Evolutionary conservation across 1,140 invertebrate genomes (phyloP).

Genomic region (Euura saliciscinereae): DNA sequence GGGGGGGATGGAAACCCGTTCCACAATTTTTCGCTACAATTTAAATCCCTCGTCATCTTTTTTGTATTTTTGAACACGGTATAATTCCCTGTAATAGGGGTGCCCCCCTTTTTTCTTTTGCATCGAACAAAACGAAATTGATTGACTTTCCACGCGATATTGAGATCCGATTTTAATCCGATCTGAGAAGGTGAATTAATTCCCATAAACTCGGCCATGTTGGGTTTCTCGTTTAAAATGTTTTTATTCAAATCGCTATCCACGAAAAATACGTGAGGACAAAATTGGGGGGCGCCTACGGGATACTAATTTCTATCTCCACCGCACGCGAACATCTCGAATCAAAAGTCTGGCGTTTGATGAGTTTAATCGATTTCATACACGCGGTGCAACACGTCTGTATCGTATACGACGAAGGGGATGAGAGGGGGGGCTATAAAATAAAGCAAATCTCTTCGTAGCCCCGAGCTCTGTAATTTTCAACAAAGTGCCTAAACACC

Average conservation of each 20-base stretch:
- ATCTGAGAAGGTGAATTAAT: too few relatives aligned
- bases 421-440: neutral
- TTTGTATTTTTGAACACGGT: too few relatives aligned
- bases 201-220: too few relatives aligned
- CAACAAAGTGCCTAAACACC: neutral
- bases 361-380: neutral
- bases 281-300: neutral
- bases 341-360: neutral
- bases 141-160: too few relatives aligned
- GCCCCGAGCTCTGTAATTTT: constrained; percentile 4
- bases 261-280: neutral
- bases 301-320: neutral
- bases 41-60: too few relatives aligned
- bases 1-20: too few relatives aligned
- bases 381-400: neutral
- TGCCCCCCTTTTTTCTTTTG: too few relatives aligned
- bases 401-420: neutral
- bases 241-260: neutral
- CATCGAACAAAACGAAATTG: too few relatives aligned
- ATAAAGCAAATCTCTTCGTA: neutral
- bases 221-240: neutral
- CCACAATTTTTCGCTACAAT: too few relatives aligned
- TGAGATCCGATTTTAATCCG: too few relatives aligned
- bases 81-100: too few relatives aligned
- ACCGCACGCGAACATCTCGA: neutral